Evolutionary conservation across 2,113 vertebrate species (phyloP), one percentile per base, ranked within the genome.

Genomic region (Ramphastos sulfuratus): DNA sequence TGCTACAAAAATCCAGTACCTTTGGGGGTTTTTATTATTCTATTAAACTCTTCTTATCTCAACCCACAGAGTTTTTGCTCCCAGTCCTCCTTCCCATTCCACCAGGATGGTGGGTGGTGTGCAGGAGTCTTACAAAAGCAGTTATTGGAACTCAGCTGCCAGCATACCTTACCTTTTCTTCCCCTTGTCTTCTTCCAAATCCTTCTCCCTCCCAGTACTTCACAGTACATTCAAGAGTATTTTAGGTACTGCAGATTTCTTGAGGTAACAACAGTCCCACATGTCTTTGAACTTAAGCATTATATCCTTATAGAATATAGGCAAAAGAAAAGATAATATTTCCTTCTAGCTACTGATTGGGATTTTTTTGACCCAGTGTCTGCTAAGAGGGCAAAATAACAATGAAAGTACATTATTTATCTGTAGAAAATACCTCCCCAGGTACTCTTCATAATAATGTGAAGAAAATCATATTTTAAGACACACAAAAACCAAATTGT

Each of bases 201-300:
- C 8, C 39, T 80, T 2, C 14, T 48, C 8, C 9, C 3, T 67
- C 14, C 16, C 54, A 73, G 9, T 3, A 65, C 24, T 65, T 46
- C 83, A 2, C 15, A 50, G 1, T n/a, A 2, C 35, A n/a, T 48
- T 11, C 1, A 6, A 4, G 9, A 46, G 4, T 48, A 44, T 67
- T 72, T 55, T 56, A 4, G n/a, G 14, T 39, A 28, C 21, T 56
- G n/a, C 27, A 37, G 23, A 12, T 5, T 70, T 67, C 44, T 33
- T 50, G 31, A 44, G 15, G 7, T 12, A 58, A 11, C 24, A 21
- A 21, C 20, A 54, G 6, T 31, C 19, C 59, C 30, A 24, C 3
- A 4, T 21, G 20, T 23, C 15, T 35, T 63, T 64, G 21, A 52
- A 63, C 5, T 27, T 64, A 8, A 50, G 4, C 1, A 35, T 58